Base-by-base conservation (phyloP, 2,888 invertebrate genomes). In the Microctonus aethiopoides region DNA sequence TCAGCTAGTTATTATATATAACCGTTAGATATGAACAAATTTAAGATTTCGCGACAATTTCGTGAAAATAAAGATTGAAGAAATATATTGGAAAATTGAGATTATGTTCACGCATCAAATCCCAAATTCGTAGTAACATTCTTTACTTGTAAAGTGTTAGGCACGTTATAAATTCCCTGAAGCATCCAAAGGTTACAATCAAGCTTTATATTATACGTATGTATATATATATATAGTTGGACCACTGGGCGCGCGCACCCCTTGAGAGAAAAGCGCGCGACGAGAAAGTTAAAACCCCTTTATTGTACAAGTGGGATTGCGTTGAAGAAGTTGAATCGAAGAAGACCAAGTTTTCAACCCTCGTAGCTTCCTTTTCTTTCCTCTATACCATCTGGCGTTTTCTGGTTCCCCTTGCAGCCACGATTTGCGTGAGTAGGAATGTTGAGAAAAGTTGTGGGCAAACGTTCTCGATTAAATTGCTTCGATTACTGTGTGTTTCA, bases 401-500 rank as follows among this genome's bases (percentile, higher is more conserved):
- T 16, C 16, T 20, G 57, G 13, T 32, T 29, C 16, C 16, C 34
- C n/a, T n/a, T 26, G 34, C 52, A 67, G 34, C 46, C 36, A 60
- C 51, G 59, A 67, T 59, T 67, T 67, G 67, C 67, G 60, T 67
- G 60, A 67, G 67, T 60, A 11, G 67, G 51, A 60, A 67, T 59
- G 29, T 34, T 51, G 20, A 7, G 51, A 51, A 52, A 67, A 67
- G 67, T 60, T 67, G 59, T 34, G 34, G 34, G 60, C 51, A 60
- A 67, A 67, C 52, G 67, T 59, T 67, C 46, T 67, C 67, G 67
- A 67, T 67, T 67, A 67, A 67, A 67, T 46, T 67, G 34, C 67
- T 67, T 67, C 59, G 67, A 67, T 67, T 67, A 67, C 67, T 60
- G 60, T 51, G 67, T 67, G 59, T 60, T 60, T 67, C 59, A n/a